These are phyloP conservation scores for Tetraneura akinire DNA, from an alignment of 1,140 invertebrate species.

Conservation along the genomic window DNA sequence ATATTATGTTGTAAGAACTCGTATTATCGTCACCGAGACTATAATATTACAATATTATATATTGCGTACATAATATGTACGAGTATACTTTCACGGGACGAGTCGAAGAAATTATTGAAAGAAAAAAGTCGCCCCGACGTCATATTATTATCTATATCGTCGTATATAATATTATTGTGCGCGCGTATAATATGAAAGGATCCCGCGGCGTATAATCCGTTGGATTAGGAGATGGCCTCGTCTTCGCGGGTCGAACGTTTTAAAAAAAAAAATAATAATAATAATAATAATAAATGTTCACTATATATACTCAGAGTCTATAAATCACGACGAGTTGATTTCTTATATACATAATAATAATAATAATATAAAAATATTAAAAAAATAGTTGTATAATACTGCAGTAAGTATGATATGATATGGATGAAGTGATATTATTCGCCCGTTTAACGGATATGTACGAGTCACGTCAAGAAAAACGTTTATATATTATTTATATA, in stretches of 20 bases:
- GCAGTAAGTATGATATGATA: no score
- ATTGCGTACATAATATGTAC: no score
- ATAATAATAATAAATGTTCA: no score
- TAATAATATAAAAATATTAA: no score
- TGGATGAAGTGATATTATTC: no score
- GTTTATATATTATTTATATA: not conserved
- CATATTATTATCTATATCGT: not conserved
- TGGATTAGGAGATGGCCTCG: constrained; percentile 45
- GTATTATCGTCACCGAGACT: no score
- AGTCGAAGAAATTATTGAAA: not conserved
- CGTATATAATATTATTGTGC: not conserved
- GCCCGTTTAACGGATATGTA: not conserved
- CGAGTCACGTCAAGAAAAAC: not conserved
- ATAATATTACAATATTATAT: no score
- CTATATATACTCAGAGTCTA: no score
- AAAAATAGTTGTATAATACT: no score
- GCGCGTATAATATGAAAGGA: not conserved
- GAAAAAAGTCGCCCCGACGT: constrained; percentile 4
- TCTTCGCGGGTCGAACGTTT: not conserved
- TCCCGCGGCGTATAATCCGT: constrained; percentile 44
- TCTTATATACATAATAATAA: not conserved
- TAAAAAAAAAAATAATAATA: no score
- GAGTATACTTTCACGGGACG: not conserved
- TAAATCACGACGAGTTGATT: no score
- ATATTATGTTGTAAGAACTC: no score